Evolutionary conservation across 2,888 invertebrate genomes (phyloP).

Genomic region (Vandiemenella viatica): DNA sequence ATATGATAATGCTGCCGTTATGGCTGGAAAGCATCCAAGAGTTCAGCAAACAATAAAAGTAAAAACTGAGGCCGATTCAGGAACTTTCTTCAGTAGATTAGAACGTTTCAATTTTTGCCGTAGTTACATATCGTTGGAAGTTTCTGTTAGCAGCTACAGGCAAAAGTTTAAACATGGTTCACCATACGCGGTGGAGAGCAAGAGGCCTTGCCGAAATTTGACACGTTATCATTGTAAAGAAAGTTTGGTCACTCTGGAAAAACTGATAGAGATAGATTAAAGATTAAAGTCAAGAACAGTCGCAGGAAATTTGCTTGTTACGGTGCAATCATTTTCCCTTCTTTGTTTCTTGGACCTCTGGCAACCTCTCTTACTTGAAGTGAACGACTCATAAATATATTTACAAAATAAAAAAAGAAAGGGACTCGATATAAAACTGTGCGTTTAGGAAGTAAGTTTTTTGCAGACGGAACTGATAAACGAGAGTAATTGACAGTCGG

Average conservation of each 20-base stretch:
- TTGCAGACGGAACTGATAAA: too few species aligned
- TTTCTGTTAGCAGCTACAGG: neutral
- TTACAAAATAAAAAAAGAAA: too few species aligned
- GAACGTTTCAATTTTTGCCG: too few species aligned
- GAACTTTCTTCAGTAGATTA: too few species aligned
- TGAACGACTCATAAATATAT: conserved; percentile 8
- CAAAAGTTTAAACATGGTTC: neutral
- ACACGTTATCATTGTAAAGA: neutral
- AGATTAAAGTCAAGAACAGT: conserved; percentile 11
- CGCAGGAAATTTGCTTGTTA: conserved; percentile 8
- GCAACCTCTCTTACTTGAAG: neutral
- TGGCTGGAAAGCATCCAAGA: conserved; percentile 15
- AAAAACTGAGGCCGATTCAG: neutral
- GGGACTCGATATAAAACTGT: conserved; percentile 3
- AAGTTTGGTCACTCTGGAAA: neutral
- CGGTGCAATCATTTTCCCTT: conserved; percentile 5
- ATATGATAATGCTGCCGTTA: conserved; percentile 20
- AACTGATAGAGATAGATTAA: conserved; percentile 8
- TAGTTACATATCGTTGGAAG: neutral
- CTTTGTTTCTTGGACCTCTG: neutral
- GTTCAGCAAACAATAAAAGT: neutral
- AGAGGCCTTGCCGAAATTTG: neutral
- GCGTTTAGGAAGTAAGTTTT: too few species aligned
- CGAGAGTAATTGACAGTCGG: too few species aligned
- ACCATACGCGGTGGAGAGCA: neutral